Conservation (phyloP, 2,888 invertebrate species). For the Nephrotoma flavescens region DNA sequence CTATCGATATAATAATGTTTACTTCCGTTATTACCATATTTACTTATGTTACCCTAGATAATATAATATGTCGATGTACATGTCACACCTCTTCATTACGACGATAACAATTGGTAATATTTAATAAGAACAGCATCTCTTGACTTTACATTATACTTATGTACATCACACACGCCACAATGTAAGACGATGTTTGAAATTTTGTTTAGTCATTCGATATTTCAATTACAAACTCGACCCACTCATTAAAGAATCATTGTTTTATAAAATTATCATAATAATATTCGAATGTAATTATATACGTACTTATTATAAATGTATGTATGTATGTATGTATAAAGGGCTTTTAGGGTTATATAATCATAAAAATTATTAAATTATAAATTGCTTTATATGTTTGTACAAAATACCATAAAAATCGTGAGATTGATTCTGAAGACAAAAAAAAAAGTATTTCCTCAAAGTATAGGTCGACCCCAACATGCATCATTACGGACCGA, state of each 20-base stretch:
- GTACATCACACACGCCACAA: neutral
- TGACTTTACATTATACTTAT: neutral
- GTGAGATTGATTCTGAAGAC: neutral
- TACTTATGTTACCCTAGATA: neutral
- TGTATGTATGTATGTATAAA: too few species aligned
- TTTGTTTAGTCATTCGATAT: neutral
- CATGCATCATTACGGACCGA: neutral
- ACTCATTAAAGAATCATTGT: too few species aligned
- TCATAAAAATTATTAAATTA: neutral
- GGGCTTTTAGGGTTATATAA: neutral
- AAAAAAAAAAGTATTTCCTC: neutral
- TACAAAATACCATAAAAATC: neutral
- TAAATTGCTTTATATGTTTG: neutral
- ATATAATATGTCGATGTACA: neutral
- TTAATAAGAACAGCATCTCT: neutral
- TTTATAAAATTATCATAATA: too few species aligned
- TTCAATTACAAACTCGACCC: neutral
- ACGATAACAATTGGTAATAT: neutral
- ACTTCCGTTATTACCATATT: neutral
- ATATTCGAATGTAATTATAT: neutral
- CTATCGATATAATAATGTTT: neutral
- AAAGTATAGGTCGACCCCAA: neutral
- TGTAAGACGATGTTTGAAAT: neutral
- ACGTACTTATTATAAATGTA: neutral
- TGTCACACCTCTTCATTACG: neutral